Conservation (phyloP, 1,140 invertebrate species). For the Caerostris darwini region DNA sequence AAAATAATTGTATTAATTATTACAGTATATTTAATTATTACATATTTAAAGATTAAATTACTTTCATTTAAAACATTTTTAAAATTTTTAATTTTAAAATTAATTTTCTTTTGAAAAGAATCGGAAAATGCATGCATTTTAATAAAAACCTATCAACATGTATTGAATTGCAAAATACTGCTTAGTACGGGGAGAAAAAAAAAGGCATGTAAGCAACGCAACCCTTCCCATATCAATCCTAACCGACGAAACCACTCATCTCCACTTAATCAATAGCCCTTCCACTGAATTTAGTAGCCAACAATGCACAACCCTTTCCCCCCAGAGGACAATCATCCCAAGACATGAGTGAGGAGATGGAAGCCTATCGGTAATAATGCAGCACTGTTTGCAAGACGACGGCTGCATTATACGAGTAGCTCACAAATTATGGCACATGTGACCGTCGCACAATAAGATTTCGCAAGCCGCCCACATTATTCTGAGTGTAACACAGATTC, state of each 20-base stretch:
- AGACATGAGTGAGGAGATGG: neutral
- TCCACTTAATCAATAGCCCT: neutral
- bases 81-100: too few relatives aligned
- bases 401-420: neutral
- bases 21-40: too few relatives aligned
- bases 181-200: too few relatives aligned
- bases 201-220: neutral
- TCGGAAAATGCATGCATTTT: too few relatives aligned
- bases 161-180: too few relatives aligned
- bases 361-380: constrained; percentile 18
- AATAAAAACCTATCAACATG: too few relatives aligned
- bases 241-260: neutral
- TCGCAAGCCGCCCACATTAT: neutral
- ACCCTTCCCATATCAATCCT: neutral
- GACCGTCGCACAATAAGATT: neutral
- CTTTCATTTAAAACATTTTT: too few relatives aligned
- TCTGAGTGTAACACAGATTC: neutral
- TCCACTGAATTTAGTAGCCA: neutral
- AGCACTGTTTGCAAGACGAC: constrained; percentile 6
- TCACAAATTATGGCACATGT: neutral
- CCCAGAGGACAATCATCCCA: neutral
- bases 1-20: too few relatives aligned
- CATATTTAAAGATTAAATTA: too few relatives aligned
- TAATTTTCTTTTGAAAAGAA: too few relatives aligned
- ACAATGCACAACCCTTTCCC: constrained; percentile 7